These are phyloP conservation scores for Rhamphomyia laevipes DNA, from an alignment of 2,888 invertebrate genomes.

Conservation along the genomic window DNA sequence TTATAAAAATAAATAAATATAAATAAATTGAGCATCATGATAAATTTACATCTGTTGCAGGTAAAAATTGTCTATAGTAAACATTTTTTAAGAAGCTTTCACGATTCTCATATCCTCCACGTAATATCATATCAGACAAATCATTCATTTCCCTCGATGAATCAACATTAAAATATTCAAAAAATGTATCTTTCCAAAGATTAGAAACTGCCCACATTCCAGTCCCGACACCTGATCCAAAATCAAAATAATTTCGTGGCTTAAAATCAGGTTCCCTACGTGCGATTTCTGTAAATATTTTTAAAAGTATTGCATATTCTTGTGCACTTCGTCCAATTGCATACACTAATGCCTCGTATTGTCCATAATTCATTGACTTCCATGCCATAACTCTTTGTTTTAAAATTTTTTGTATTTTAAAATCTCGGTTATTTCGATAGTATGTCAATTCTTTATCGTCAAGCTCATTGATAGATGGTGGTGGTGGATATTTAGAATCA, in stretches of 20 bases:
- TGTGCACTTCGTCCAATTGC: slow-evolving; percentile 55
- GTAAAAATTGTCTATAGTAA: slow-evolving; percentile 72
- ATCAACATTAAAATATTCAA: slow-evolving; percentile 80
- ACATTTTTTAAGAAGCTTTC: slow-evolving; percentile 47
- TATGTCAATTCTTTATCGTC: slow-evolving; percentile 33
- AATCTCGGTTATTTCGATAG: slow-evolving; percentile 40
- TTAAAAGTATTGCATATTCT: slow-evolving; percentile 61
- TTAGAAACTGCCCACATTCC: slow-evolving; percentile 71
- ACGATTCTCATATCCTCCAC: slow-evolving; percentile 51
- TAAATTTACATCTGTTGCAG: slow-evolving; percentile 38
- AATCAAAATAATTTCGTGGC: slow-evolving; percentile 74
- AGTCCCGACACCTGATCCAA: slow-evolving; percentile 83
- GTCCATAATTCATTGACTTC: slow-evolving; percentile 59
- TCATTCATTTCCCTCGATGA: slow-evolving; percentile 71
- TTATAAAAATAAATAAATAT: slow-evolving; percentile 5
- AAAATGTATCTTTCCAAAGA: slow-evolving; percentile 58
- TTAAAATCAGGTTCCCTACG: slow-evolving; percentile 50
- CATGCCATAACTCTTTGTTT: slow-evolving; percentile 57
- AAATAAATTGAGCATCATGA: slow-evolving; percentile 3
- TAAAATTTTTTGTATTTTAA: slow-evolving; percentile 44
- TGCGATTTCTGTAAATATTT: slow-evolving; percentile 63
- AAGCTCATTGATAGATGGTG: slow-evolving; percentile 19
- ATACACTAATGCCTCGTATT: slow-evolving; percentile 54
- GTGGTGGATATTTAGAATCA: slow-evolving; percentile 21
- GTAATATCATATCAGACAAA: slow-evolving; percentile 57